These are phyloP conservation scores for Gymnothorax reevesii DNA, from an alignment of 2,797 vertebrate genomes.

Conservation along the genomic window DNA sequence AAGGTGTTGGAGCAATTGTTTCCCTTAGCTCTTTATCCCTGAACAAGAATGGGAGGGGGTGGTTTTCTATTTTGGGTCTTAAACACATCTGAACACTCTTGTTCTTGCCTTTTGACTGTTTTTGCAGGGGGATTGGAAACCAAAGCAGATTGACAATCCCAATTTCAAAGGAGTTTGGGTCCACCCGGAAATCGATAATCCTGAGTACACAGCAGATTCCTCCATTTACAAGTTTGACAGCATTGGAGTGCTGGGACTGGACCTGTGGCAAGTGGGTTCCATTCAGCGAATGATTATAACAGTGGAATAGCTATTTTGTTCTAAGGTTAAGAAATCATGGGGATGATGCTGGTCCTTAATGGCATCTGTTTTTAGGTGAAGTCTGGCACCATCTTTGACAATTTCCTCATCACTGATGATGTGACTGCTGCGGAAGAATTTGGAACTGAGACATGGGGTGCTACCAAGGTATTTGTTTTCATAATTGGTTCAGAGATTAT, in stretches of 20 bases:
- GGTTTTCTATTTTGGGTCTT: not conserved
- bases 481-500: not conserved
- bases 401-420: conserved; percentile 79
- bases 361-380: conserved; percentile 69
- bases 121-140: conserved; percentile 77
- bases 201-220: conserved; percentile 72
- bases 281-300: not conserved
- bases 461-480: conserved; percentile 69
- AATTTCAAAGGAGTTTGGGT: conserved; percentile 77
- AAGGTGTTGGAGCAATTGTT: not conserved
- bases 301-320: not conserved
- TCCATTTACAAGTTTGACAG: conserved; percentile 76
- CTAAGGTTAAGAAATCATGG: too few relatives aligned
- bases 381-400: conserved; percentile 84
- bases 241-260: conserved; percentile 73
- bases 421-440: conserved; percentile 78
- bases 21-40: not conserved
- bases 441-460: conserved; percentile 77
- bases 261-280: conserved; percentile 77
- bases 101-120: not conserved
- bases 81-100: not conserved
- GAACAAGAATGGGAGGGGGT: not conserved
- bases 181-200: conserved; percentile 83
- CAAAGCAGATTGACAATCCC: conserved; percentile 78
- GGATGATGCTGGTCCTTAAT: not conserved